phyloP scores from a whole-genome alignment of 2,797 vertebrate species.

The Champsocephalus esox region DNA sequence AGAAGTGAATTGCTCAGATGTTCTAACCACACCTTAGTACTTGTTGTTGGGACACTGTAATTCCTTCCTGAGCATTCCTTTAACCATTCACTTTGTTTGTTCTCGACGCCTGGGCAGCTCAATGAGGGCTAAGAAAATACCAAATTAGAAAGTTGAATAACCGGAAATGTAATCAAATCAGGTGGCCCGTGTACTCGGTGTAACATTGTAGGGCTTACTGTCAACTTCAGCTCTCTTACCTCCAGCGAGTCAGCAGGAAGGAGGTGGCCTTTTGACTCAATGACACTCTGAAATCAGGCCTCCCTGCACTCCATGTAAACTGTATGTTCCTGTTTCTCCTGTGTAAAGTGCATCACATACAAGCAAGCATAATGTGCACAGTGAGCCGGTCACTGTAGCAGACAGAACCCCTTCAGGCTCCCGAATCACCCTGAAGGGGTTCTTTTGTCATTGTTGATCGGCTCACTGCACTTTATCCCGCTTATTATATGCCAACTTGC shows the following conservation, averaged over 20 bases:
- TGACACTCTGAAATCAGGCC: constrained; percentile 20
- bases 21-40: constrained; percentile 36
- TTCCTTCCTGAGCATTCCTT: constrained; percentile 5
- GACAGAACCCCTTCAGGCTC: no score
- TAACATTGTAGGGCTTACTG: neutral
- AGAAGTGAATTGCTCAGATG: constrained; percentile 12
- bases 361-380: no score
- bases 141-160: constrained; percentile 10
- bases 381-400: no score
- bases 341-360: neutral
- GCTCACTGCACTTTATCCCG: no score
- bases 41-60: constrained; percentile 18
- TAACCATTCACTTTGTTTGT: constrained; percentile 3
- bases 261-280: constrained; percentile 22
- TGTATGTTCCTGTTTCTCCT: neutral
- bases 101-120: neutral
- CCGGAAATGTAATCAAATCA: constrained; percentile 32
- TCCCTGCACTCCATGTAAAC: neutral
- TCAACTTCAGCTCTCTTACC: neutral
- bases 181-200: neutral
- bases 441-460: no score
- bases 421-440: no score
- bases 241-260: constrained; percentile 30
- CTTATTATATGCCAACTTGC: no score
- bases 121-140: neutral